phyloP scores from a whole-genome alignment of 2,888 invertebrate genomes.

The Lasioglossum figueresi region DNA sequence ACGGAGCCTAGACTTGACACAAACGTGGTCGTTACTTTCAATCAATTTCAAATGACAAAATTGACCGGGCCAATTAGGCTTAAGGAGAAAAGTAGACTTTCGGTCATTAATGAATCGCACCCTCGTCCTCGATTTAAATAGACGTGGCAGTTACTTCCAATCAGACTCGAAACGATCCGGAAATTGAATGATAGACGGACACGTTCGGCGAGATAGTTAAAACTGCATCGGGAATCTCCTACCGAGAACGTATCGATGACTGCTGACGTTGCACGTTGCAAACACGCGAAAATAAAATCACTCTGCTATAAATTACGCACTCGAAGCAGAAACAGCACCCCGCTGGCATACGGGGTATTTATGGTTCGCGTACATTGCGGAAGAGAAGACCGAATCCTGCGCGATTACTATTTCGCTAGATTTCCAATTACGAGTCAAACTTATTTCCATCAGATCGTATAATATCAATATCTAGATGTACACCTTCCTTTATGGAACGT shows the following conservation, averaged over 20 bases:
- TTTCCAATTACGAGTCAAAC: not conserved
- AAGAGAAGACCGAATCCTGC: too few species aligned
- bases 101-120: not conserved
- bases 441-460: not conserved
- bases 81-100: not conserved
- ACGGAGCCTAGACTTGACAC: not conserved
- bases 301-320: not conserved
- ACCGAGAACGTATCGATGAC: not conserved
- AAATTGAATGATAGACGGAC: constrained; percentile 35
- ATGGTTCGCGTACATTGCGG: not conserved
- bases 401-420: not conserved
- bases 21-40: constrained; percentile 46
- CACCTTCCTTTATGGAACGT: not conserved
- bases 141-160: constrained; percentile 29
- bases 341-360: not conserved
- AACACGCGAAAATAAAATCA: not conserved
- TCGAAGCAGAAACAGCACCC: not conserved
- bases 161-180: constrained; percentile 17
- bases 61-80: constrained; percentile 10
- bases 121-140: constrained; percentile 5
- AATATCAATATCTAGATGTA: not conserved
- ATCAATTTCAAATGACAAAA: constrained; percentile 45
- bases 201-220: not conserved
- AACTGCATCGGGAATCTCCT: not conserved
- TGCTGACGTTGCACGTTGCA: not conserved